Evolutionary conservation across 2,113 vertebrate species (phyloP), one percentile per base, ranked within the genome.

Genomic region (Planiliza haematocheilus): DNA sequence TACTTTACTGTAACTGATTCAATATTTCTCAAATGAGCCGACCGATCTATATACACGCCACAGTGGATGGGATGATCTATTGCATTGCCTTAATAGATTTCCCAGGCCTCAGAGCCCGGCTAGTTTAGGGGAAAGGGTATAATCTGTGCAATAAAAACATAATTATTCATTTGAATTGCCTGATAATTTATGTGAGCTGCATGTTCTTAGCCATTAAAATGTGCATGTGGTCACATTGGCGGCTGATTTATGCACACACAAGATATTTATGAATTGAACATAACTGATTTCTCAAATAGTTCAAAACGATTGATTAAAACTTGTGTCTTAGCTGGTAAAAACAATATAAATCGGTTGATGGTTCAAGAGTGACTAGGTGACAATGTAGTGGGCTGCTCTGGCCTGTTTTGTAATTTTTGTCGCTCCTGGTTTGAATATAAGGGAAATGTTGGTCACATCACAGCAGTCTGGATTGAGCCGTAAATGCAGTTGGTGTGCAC

Each of bases 1-100:
- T 93, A 93, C 92, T 93, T 94, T 92, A 93, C 92, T 94, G 93
- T 94, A 94, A 94, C 93, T 78, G 91, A 94, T 94, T 94, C 94
- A 88, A 94, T 94, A 94, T 93, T 92, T 85, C 89, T 89, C 88
- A 92, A 94, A 94, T 91, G 92, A 93, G 93, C 86, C 77, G 24
- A 55, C 71, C 75, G 73, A 88, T 91, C 86, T 88, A 83, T 83
- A 86, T 76, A 84, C 82, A 88, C 52, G 80, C 76, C 84, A 67
- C 82, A 76, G 83, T 79, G 88, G 91, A 93, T 87, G 90, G 88
- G 88, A 93, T 94, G 92, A 94, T 94, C 88, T 92, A 94, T 94
- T 83, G 91, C 90, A 45, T 17, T 8, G 67, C 84, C 84, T 92
- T 93, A 94, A 94, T 94, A 92, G 92, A 90, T 94, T 92, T 90